phyloP scores from a whole-genome alignment of 2,888 invertebrate genomes.

The Lochmaea crataegi region DNA sequence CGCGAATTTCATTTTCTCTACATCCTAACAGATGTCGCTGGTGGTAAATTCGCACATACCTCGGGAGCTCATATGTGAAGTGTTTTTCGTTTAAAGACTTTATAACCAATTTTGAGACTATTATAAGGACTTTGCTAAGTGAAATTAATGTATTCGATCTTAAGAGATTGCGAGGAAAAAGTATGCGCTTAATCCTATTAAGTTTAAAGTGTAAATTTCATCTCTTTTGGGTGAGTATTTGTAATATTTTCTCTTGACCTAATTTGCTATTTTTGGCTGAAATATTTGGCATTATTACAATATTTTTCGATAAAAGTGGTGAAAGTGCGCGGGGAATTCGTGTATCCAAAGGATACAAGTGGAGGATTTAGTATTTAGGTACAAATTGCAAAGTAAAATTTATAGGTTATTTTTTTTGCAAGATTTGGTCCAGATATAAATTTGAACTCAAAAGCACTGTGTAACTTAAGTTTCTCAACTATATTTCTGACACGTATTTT shows the following conservation, averaged over 20 bases:
- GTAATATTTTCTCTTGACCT: constrained; percentile 47
- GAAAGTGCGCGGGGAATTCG: constrained; percentile 8
- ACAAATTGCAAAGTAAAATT: constrained; percentile 19
- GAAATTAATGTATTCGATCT: constrained; percentile 6
- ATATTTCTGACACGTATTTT: not conserved
- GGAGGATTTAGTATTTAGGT: constrained; percentile 2
- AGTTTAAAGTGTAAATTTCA: constrained; percentile 22
- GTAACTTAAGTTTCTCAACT: not conserved
- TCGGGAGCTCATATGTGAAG: constrained; percentile 39
- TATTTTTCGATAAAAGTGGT: constrained; percentile 33
- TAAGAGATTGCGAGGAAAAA: not conserved
- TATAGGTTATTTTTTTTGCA: constrained; percentile 39
- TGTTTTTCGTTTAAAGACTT: constrained; percentile 40
- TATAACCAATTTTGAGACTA: constrained; percentile 30
- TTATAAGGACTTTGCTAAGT: constrained; percentile 19
- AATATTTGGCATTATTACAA: constrained; percentile 41
- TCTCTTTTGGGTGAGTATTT: constrained; percentile 32
- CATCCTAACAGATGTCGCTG: constrained; percentile 41
- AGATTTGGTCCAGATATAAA: constrained; percentile 18
- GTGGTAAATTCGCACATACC: constrained; percentile 45
- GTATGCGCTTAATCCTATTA: constrained; percentile 5
- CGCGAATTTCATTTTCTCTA: constrained; percentile 41
- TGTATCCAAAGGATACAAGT: not conserved
- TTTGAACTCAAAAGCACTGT: not conserved
- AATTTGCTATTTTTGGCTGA: constrained; percentile 49